Base-by-base conservation (phyloP, 2,888 invertebrate genomes). In the Cryptosula pallasiana region DNA sequence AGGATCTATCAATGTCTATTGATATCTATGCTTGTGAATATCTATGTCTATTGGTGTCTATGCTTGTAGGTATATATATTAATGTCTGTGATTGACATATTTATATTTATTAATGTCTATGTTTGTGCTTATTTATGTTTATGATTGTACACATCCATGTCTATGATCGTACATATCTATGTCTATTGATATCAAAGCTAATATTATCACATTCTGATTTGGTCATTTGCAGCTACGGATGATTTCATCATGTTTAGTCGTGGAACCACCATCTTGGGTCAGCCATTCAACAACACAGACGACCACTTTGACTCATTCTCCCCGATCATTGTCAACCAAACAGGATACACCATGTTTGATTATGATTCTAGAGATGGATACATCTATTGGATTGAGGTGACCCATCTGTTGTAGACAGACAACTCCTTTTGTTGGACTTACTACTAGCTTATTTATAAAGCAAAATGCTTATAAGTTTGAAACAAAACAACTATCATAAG, bases 301-400 rank as follows among this genome's bases (percentile, higher is more conserved):
- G 69, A 69, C 0, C 35, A 32, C 20, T 25, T 72, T 16, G 54
- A 78, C 58, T 80, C 80, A 69, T 80, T 84, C 74, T 78, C 85
- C 0, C 85, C 86, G 0, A 76, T 86, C 23, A 79, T 81, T 13
- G 83, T 84, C 3, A 78, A 84, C 36, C 76, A 77, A 55, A 91
- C n/a, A 27, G 34, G 92, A 76, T 95, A 94, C 32, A 89, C 91
- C 1, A 93, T 94, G 76, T 88, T 97, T 73, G 97, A 97, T 83
- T 98, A 92, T 82, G 97, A 99, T 82, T 89, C 93, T 25, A 90
- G 90, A 80, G 91, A 91, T 0, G 91, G 91, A 78, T 89, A 88
- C 69, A 87, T 98, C 9, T 96, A 91, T 86, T 96, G 78, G 74
- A 74, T 81, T 16, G 77, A 79, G 69, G 63, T 63, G 34, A 63